A percentile compares a stretch with the other conserved stretches of the same genome.
Evolutionary conservation across 2,113 vertebrate species (phyloP).

Genomic region (Menidia beryllina): DNA sequence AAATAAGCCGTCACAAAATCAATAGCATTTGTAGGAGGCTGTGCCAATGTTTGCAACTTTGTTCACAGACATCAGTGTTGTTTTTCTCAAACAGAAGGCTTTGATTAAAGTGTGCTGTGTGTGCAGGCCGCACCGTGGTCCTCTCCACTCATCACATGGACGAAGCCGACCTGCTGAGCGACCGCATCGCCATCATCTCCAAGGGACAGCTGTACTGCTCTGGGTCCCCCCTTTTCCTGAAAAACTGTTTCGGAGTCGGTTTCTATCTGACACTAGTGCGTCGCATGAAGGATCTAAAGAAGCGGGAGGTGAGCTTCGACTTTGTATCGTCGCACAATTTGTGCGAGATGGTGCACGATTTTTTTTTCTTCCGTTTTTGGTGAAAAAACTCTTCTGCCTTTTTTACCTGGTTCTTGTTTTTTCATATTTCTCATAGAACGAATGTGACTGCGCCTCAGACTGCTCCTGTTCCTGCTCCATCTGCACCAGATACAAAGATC

Average conservation of each 20-base stretch:
- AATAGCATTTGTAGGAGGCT: conserved; percentile 9
- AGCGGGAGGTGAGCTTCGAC: conserved; percentile 75
- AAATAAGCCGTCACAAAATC: conserved; percentile 15
- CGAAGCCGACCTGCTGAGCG: conserved; percentile 95
- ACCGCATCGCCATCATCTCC: conserved; percentile 95
- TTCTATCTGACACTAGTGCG: conserved; percentile 97
- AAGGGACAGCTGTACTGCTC: conserved; percentile 92
- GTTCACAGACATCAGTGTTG: too few species aligned
- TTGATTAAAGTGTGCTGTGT: not conserved
- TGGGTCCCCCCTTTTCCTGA: conserved; percentile 95
- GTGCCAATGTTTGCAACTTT: not conserved
- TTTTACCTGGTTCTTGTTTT: conserved; percentile 8
- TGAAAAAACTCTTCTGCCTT: not conserved
- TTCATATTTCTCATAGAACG: conserved; percentile 69
- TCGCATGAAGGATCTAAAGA: conserved; percentile 83
- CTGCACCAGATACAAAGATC: conserved; percentile 81
- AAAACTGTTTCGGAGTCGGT: conserved; percentile 93
- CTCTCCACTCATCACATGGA: conserved; percentile 99
- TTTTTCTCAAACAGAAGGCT: too few species aligned
- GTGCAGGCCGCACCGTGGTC: conserved; percentile 94
- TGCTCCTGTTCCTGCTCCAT: conserved; percentile 88
- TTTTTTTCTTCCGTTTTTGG: not conserved
- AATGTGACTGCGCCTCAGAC: conserved; percentile 87
- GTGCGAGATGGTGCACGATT: not conserved
- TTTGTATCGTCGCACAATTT: too few species aligned